phyloP scores from a whole-genome alignment of 2,888 invertebrate species.

The Keiferia lycopersicella region DNA sequence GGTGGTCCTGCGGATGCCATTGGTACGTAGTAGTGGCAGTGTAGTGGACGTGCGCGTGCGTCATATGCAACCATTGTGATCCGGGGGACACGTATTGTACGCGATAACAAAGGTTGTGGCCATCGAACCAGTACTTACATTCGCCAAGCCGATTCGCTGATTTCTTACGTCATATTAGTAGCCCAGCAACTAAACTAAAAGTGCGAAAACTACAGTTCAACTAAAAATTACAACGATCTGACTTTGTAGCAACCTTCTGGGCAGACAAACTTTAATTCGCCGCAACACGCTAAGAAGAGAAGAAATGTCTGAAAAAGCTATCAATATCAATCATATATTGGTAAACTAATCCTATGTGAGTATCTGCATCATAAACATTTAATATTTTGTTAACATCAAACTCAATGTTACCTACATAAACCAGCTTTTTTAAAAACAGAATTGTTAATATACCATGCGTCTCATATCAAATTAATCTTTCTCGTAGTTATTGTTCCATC shows the following conservation, averaged over 20 bases:
- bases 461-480: too few species aligned
- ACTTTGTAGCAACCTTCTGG: neutral
- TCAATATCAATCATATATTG: neutral
- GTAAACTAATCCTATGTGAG: neutral
- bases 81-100: constrained; percentile 24
- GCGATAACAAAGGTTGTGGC: constrained; percentile 15
- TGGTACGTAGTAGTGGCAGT: constrained; percentile 36
- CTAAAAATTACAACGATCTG: neutral
- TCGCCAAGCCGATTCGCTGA: neutral
- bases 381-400: neutral
- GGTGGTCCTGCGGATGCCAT: constrained; percentile 30
- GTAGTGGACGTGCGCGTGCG: constrained; percentile 44
- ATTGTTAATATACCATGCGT: too few species aligned
- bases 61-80: constrained; percentile 31
- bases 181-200: too few species aligned
- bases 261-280: too few species aligned
- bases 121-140: constrained; percentile 1
- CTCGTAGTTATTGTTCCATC: too few species aligned
- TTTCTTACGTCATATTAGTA: neutral
- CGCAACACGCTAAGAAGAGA: too few species aligned
- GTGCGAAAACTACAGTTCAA: too few species aligned
- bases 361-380: neutral
- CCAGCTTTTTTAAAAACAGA: too few species aligned
- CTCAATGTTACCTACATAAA: too few species aligned
- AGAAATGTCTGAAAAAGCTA: too few species aligned